These are phyloP conservation scores for Caenorhabditis becei DNA, from an alignment of 2,888 invertebrate species.

Conservation along the genomic window DNA sequence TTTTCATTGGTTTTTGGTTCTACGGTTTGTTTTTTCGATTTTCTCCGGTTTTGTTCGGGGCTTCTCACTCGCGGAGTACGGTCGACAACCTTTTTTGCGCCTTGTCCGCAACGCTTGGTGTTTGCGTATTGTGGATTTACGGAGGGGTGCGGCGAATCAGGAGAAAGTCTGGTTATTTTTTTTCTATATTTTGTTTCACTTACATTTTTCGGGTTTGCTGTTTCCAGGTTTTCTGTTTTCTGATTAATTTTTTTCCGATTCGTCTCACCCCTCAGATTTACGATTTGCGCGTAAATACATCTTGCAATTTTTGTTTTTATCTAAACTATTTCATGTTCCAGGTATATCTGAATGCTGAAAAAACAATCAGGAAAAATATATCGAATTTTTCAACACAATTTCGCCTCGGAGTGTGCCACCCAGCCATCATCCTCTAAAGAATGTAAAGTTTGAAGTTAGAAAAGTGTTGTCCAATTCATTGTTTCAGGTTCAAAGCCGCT, in stretches of 20 bases:
- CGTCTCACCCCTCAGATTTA: background rate
- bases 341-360: slow-evolving; percentile 23
- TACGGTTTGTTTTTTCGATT: no score
- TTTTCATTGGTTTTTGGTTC: no score
- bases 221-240: background rate
- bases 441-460: slow-evolving; percentile 23
- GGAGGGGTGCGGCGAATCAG: no score
- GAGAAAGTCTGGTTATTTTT: no score
- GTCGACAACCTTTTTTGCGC: slow-evolving; percentile 5
- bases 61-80: no score
- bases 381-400: slow-evolving; percentile 13
- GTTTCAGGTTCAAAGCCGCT: slow-evolving; percentile 25
- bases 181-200: no score
- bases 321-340: background rate
- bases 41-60: no score
- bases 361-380: background rate
- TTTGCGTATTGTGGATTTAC: slow-evolving; percentile 51
- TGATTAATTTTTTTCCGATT: background rate
- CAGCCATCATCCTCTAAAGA: slow-evolving; percentile 49
- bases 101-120: slow-evolving; percentile 24
- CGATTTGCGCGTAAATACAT: no score
- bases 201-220: no score
- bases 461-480: background rate
- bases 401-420: slow-evolving; percentile 27
- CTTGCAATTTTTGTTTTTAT: background rate